Percentiles rank a stretch among this genome's conserved stretches.
Conservation (phyloP, 2,113 vertebrate species). For the Corythaixoides concolor region DNA sequence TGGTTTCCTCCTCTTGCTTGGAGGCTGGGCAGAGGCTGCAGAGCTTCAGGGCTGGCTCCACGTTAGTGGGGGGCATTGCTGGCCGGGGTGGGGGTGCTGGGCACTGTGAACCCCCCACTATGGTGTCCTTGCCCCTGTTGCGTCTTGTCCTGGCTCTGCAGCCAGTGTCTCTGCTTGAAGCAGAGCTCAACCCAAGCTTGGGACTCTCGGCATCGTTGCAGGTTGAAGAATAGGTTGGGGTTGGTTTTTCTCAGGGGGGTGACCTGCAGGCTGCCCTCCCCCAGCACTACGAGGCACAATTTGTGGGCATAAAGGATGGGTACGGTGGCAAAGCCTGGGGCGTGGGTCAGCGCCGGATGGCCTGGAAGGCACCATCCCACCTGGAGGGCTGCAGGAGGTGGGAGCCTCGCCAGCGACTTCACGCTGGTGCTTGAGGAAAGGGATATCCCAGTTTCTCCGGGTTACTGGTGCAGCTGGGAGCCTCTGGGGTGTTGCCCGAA, state of each 20-base stretch:
- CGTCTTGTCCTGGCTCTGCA: background rate
- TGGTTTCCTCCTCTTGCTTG: background rate
- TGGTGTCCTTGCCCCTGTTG: background rate
- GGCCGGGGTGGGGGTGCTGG: background rate
- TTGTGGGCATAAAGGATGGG: accelerated
- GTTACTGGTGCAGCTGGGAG: background rate
- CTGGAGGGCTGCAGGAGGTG: background rate
- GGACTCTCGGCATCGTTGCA: accelerated
- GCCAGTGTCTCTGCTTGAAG: background rate
- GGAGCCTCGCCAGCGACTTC: background rate
- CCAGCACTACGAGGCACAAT: accelerated
- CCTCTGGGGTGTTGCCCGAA: background rate
- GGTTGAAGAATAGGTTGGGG: background rate
- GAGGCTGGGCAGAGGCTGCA: background rate
- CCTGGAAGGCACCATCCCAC: background rate
- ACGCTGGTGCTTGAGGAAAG: background rate
- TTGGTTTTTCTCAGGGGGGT: accelerated
- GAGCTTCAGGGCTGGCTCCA: background rate
- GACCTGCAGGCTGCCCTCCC: background rate
- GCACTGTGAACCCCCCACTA: accelerated
- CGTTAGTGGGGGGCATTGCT: accelerated
- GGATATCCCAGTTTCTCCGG: background rate
- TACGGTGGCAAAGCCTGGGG: background rate
- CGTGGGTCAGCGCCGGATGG: accelerated
- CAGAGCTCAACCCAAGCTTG: background rate